These are phyloP conservation scores for Mormoops blainvillei DNA, from an alignment of 2,113 vertebrate species.

Conservation along the genomic window DNA sequence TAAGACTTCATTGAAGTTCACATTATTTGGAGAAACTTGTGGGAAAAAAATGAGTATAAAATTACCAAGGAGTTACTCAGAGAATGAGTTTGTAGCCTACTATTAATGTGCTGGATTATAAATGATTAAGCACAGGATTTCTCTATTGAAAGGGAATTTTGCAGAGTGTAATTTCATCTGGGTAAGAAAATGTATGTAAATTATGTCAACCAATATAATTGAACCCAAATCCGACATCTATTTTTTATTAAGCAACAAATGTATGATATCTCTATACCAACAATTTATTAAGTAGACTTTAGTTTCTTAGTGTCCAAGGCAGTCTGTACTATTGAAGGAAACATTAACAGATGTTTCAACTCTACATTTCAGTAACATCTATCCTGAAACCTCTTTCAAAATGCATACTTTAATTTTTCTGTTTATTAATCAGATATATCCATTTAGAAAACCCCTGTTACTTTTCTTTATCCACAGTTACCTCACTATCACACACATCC, in stretches of 20 bases:
- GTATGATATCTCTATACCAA: neutral
- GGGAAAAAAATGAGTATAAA: neutral
- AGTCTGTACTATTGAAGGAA: neutral
- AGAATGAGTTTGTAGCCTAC: neutral
- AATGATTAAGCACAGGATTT: neutral
- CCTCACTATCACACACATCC: neutral
- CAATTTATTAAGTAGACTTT: neutral
- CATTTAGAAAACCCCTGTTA: neutral
- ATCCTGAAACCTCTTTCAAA: neutral
- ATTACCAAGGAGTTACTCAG: neutral
- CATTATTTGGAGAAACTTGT: neutral
- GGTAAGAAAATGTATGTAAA: neutral
- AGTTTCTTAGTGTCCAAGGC: neutral
- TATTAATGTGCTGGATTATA: neutral
- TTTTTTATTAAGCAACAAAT: neutral
- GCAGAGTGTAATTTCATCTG: neutral
- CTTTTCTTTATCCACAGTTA: neutral
- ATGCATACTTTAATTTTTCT: slow-evolving; percentile 11
- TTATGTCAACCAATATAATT: neutral
- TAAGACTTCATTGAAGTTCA: neutral
- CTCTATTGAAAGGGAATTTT: neutral
- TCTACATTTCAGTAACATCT: neutral
- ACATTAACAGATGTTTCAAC: neutral
- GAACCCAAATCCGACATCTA: neutral
- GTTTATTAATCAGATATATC: neutral